Evolutionary conservation across 2,113 vertebrate genomes (phyloP).

Genomic region (Pituophis catenifer): DNA sequence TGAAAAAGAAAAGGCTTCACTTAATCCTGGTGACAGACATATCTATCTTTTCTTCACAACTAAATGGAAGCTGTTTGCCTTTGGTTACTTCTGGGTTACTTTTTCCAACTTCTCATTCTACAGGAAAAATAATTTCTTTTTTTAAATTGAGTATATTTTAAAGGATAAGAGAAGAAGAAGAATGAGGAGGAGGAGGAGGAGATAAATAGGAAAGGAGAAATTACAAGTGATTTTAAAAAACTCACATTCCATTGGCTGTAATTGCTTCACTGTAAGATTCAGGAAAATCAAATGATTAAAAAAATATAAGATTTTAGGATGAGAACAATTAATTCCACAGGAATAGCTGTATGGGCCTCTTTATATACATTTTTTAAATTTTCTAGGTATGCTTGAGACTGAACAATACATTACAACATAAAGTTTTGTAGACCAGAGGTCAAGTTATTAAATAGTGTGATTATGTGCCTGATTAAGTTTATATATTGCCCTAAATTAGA

Average conservation of each 20-base stretch:
- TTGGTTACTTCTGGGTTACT: background rate
- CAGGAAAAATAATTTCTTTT: background rate
- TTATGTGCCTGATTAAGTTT: background rate
- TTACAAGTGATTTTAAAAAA: background rate
- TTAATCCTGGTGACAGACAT: background rate
- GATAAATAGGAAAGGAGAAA: background rate
- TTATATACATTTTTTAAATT: background rate
- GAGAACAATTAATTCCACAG: background rate
- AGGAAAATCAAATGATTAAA: background rate
- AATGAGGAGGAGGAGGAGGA: background rate
- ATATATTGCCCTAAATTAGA: background rate
- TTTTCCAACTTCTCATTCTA: background rate
- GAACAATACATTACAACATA: background rate
- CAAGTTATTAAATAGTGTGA: background rate
- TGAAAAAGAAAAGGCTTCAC: background rate
- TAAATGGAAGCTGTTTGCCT: background rate
- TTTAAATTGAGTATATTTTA: background rate
- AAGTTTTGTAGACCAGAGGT: background rate
- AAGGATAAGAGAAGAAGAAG: background rate
- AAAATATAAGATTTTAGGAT: background rate
- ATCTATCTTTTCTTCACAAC: background rate
- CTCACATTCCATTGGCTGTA: background rate
- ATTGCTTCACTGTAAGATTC: background rate
- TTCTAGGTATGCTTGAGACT: background rate
- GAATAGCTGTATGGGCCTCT: background rate